Base-by-base conservation (phyloP, 2,888 invertebrate genomes). In the Cepaea hortensis region DNA sequence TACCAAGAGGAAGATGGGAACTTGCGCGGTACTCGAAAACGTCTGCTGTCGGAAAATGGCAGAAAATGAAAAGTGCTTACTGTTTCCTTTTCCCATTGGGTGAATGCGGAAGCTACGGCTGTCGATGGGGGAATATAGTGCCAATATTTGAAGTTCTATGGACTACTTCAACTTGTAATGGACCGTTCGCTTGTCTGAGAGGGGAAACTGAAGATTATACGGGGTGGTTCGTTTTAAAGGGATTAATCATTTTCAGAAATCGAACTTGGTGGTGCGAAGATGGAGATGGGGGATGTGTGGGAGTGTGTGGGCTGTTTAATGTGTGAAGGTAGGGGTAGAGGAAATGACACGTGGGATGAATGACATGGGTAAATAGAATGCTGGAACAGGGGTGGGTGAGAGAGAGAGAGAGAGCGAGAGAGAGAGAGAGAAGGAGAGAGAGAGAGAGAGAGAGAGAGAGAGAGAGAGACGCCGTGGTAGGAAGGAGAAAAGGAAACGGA, bases 121-220 rank as follows among this genome's bases (percentile, higher is more conserved):
- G 62, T 79, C 23, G 35, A 79, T 79, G 79, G 23, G 79, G 62
- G 35, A 62, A 79, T 79, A 61, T 79, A 62, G 62, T 79, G n/a
- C 61, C 79, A 79, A 79, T 79, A 79, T 79, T 79, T 79, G 62
- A 79, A 23, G 79, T 79, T 79, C 79, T 18, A 13, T 62, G 79
- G 79, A 62, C 79, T 18, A 79, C 62, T 79, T 79, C 62, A 13
- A 62, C 62, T 79, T 18, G 62, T 79, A 79, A 79, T 79, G 79
- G 79, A 79, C 62, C 62, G 61, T 62, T 13, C 15, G 48, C 23
- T 23, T 13, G 62, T 62, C 79, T 62, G 62, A 61, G 79, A 35
- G 23, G 79, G n/a, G 79, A 62, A 18, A 79, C 62, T 13, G 62
- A 62, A 35, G 62, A 79, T 35, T 79, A 18, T 62, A 35, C 79